Conservation (phyloP, 2,888 invertebrate species). For the Zele albiditarsus region DNA sequence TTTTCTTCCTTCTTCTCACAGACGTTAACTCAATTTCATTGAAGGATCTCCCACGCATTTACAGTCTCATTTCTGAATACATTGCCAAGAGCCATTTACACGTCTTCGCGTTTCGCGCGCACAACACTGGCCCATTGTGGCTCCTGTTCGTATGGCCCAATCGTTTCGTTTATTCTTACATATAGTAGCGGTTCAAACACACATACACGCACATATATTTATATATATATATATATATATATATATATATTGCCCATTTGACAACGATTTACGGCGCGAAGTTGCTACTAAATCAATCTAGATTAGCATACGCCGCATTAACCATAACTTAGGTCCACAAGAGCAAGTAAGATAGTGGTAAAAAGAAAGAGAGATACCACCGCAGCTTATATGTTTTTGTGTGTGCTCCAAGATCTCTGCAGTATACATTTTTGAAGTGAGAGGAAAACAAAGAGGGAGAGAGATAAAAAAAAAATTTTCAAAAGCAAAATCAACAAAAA, state of each 20-base stretch:
- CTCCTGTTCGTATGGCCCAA: slow-evolving; percentile 43
- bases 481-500: background rate
- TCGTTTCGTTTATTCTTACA: slow-evolving; percentile 48
- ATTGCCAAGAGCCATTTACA: slow-evolving; percentile 9
- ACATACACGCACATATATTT: background rate
- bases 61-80: slow-evolving; percentile 13
- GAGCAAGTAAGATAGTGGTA: background rate
- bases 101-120: slow-evolving; percentile 23
- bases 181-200: slow-evolving; percentile 30
- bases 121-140: slow-evolving; percentile 36
- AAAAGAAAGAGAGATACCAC: background rate
- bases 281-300: slow-evolving; percentile 68
- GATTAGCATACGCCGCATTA: slow-evolving; percentile 65
- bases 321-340: slow-evolving; percentile 55
- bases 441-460: background rate
- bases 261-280: slow-evolving; percentile 62
- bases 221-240: background rate
- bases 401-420: background rate
- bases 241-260: slow-evolving; percentile 51
- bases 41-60: slow-evolving; percentile 19
- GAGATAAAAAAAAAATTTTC: background rate
- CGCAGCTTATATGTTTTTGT: slow-evolving; percentile 22
- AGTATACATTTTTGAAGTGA: background rate
- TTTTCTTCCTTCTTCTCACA: slow-evolving; percentile 24
- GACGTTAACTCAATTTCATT: background rate